phyloP scores from a whole-genome alignment of 2,888 invertebrate species.

The Branchipolynoe longqiensis region DNA sequence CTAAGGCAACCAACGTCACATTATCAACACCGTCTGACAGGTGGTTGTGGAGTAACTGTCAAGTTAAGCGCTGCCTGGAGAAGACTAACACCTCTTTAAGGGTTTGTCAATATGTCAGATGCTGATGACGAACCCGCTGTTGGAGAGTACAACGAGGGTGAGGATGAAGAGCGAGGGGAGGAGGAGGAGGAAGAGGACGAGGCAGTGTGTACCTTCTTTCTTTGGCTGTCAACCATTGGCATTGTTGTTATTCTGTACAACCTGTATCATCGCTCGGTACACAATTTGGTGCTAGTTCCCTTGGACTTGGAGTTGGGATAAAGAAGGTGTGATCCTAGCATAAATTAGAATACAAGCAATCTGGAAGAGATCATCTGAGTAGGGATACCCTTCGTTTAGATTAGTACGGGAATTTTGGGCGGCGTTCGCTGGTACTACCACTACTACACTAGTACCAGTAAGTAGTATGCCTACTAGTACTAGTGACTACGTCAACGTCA shows the following conservation, averaged over 20 bases:
- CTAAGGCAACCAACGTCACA: constrained; percentile 52
- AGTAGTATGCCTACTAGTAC: too few relatives aligned
- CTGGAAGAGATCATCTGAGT: too few relatives aligned
- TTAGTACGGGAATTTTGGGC: too few relatives aligned
- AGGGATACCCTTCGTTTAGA: too few relatives aligned
- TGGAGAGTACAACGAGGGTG: constrained; percentile 4
- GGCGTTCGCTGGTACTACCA: too few relatives aligned
- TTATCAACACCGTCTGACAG: constrained; percentile 56
- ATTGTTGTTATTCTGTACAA: constrained; percentile 29
- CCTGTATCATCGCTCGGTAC: constrained; percentile 6
- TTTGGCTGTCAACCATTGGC: background rate
- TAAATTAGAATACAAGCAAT: too few relatives aligned
- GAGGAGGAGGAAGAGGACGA: constrained; percentile 33
- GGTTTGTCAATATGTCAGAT: constrained; percentile 47
- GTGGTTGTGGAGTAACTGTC: constrained; percentile 31
- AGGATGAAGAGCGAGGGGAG: constrained; percentile 40
- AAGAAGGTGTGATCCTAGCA: too few relatives aligned
- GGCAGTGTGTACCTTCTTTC: background rate
- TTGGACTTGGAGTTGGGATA: too few relatives aligned
- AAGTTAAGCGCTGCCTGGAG: too few relatives aligned
- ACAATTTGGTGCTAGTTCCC: too few relatives aligned
- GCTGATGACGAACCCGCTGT: constrained; percentile 39
- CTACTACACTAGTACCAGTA: too few relatives aligned
- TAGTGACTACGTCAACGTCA: too few relatives aligned
- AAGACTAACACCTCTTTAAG: background rate